phyloP scores from a whole-genome alignment of 2,797 vertebrate genomes.

The Hipposideros larvatus region DNA sequence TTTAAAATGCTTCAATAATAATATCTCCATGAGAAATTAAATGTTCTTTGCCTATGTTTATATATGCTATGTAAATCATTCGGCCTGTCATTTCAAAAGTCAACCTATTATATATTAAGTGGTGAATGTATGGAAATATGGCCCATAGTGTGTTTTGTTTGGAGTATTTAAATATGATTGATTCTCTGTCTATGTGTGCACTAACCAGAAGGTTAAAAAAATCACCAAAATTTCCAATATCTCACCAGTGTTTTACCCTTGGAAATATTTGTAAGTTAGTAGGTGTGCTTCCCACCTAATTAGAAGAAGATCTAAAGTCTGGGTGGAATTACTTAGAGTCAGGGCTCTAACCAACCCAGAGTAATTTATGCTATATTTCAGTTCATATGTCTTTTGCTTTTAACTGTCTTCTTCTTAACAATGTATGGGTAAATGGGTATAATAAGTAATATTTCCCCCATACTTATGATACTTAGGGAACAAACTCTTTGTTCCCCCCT shows the following conservation, averaged over 20 bases:
- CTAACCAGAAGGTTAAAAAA: conserved; percentile 7
- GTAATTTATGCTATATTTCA: neutral
- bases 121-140: neutral
- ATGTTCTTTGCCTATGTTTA: neutral
- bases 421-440: neutral
- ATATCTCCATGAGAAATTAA: conserved; percentile 26
- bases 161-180: neutral
- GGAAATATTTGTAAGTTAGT: neutral
- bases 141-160: neutral
- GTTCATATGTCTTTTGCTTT: neutral
- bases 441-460: neutral
- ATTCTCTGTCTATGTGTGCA: neutral
- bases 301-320: neutral
- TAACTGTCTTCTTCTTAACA: neutral
- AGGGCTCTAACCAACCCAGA: neutral
- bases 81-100: neutral
- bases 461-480: neutral
- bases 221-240: neutral
- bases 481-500: neutral
- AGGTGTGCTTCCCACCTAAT: neutral
- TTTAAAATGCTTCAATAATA: conserved; percentile 63
- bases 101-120: neutral
- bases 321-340: neutral
- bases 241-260: neutral
- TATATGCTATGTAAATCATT: neutral